Evolutionary conservation across 2,113 vertebrate species (phyloP), one percentile per base, ranked within the genome.

Genomic region (Aldabrachelys gigantea): DNA sequence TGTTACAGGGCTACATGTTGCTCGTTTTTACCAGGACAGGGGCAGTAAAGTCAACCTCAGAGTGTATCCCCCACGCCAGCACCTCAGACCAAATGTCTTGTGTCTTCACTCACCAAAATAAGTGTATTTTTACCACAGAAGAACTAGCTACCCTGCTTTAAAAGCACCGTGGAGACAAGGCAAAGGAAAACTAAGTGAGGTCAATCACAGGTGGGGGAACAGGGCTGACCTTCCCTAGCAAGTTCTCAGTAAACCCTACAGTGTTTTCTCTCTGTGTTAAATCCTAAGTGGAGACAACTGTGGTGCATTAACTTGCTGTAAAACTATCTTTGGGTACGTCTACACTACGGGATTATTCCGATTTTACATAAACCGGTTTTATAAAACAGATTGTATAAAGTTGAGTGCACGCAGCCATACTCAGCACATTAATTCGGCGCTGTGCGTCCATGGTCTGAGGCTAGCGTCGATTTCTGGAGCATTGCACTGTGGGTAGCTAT

Each of bases 301-400:
- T 50, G 29, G 57, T 0, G 0, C 0, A 0, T 84, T 89, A 91
- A 2, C 57, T 85, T 75, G 80, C 50, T 0, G 4, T 10, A 10
- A n/a, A 29, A 47, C 17, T 1, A 2, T n/a, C 38, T 93, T 41
- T 41, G 41, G 41, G 41, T 41, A 41, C 41, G 41, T 41, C 41
- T 41, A 41, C 41, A 41, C 41, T 41, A 41, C 41, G 41, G 41
- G 41, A 41, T 41, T 41, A 41, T 41, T 41, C 41, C 41, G 41
- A 41, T 41, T 41, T 41, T 41, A 41, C 41, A 41, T 41, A 41
- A 41, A 41, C 41, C 41, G 41, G 41, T 41, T 41, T 41, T 41
- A 41, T 41, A 41, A 41, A 41, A 41, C 41, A 41, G 41, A 41
- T 41, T 41, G 41, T 41, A 41, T 41, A 41, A 41, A 41, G 41